Evolutionary conservation across 1,140 invertebrate genomes (phyloP).

Genomic region (Ylistrum balloti): DNA sequence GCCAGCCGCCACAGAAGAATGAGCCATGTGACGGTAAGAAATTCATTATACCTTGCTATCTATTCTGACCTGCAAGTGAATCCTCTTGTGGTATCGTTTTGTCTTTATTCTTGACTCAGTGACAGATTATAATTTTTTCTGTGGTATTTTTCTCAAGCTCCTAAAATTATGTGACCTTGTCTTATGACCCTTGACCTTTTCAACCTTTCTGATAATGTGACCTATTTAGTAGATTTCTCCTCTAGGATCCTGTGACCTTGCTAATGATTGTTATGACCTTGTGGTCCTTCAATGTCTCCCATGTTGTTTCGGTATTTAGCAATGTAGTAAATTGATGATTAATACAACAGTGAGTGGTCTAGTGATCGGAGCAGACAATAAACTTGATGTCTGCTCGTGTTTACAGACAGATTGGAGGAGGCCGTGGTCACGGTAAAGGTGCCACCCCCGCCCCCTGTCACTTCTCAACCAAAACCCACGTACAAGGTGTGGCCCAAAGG

Average conservation of each 20-base stretch:
- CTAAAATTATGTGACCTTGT: background rate
- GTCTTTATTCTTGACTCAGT: background rate
- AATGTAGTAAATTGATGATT: background rate
- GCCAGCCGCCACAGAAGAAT: background rate
- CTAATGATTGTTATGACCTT: background rate
- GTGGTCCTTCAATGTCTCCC: background rate
- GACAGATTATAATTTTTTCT: background rate
- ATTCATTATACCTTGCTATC: no score
- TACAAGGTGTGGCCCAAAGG: constrained; percentile 16
- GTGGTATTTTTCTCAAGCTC: background rate
- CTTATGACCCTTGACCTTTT: background rate
- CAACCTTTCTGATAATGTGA: background rate
- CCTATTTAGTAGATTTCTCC: background rate
- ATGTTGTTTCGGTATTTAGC: background rate
- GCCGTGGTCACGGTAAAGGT: background rate
- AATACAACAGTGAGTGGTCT: background rate
- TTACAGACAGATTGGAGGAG: constrained; percentile 5
- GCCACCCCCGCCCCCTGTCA: background rate
- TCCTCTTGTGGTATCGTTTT: background rate
- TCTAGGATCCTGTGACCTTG: background rate
- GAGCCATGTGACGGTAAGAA: background rate
- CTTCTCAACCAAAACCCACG: background rate
- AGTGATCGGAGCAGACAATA: background rate
- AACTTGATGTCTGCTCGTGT: background rate
- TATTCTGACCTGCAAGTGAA: background rate